Evolutionary conservation across 1,140 invertebrate species (phyloP).

Genomic region (Schlechtendalia chinensis): DNA sequence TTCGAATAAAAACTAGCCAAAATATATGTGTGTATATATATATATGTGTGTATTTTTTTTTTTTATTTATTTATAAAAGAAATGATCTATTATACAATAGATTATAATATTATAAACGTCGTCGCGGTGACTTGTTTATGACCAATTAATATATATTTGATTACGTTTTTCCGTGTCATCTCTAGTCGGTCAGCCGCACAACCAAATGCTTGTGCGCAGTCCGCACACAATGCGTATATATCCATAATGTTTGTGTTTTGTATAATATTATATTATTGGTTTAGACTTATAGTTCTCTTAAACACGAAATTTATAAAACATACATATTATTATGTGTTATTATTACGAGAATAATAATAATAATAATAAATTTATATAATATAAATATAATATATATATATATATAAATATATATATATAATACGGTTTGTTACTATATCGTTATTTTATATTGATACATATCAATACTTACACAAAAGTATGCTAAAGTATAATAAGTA

Average conservation of each 20-base stretch:
- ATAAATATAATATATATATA: background rate
- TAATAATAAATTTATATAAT: background rate
- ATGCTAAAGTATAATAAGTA: background rate
- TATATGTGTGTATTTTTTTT: too few relatives aligned
- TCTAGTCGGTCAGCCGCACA: background rate
- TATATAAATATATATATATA: background rate
- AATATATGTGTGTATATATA: too few relatives aligned
- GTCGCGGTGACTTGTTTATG: too few relatives aligned
- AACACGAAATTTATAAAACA: background rate
- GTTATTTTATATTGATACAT: too few relatives aligned
- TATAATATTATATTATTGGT: slow-evolving; percentile 5
- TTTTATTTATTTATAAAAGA: too few relatives aligned
- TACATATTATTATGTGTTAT: background rate
- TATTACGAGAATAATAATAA: background rate
- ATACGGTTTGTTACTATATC: slow-evolving; percentile 2
- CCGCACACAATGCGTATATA: background rate
- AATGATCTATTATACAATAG: too few relatives aligned
- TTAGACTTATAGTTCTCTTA: slow-evolving; percentile 49
- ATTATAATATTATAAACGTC: too few relatives aligned
- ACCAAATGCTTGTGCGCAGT: background rate
- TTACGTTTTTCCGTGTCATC: background rate
- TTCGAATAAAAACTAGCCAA: too few relatives aligned
- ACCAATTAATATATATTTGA: slow-evolving; percentile 16
- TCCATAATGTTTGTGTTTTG: background rate
- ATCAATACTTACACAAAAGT: background rate